Conservation (phyloP, 2,113 vertebrate genomes). For the Tachysurus fulvidraco region DNA sequence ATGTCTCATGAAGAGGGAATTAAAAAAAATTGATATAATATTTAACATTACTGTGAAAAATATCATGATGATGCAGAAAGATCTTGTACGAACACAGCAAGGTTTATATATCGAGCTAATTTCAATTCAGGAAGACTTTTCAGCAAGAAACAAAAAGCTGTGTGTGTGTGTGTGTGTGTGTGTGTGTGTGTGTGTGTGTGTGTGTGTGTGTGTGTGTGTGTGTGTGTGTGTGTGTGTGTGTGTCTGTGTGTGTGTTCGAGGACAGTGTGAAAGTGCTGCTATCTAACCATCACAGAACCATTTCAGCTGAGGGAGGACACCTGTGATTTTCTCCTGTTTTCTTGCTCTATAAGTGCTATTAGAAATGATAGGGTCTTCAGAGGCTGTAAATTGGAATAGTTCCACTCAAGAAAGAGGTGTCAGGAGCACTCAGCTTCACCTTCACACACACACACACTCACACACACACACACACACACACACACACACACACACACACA, state of each 20-base stretch:
- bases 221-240: no score
- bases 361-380: slow-evolving; percentile 46
- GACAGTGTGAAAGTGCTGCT: slow-evolving; percentile 31
- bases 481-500: slow-evolving; percentile 1
- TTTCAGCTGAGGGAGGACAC: slow-evolving; percentile 33
- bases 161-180: no score
- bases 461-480: not conserved
- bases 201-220: no score
- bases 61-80: not conserved
- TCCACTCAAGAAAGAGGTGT: slow-evolving; percentile 39
- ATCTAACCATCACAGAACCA: slow-evolving; percentile 19
- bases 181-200: no score
- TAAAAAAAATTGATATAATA: not conserved
- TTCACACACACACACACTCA: slow-evolving; percentile 13
- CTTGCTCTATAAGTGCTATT: slow-evolving; percentile 43
- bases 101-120: not conserved
- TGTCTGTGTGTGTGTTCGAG: not conserved
- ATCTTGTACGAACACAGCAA: not conserved
- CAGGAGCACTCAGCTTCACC: slow-evolving; percentile 25
- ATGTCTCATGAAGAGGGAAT: not conserved
- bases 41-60: not conserved
- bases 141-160: not conserved
- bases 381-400: slow-evolving; percentile 36
- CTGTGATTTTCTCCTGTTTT: slow-evolving; percentile 38
- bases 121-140: not conserved